Percentiles rank a stretch among this genome's conserved stretches.
phyloP scores from a whole-genome alignment of 1,140 invertebrate genomes.

The Drosophila takahashii region DNA sequence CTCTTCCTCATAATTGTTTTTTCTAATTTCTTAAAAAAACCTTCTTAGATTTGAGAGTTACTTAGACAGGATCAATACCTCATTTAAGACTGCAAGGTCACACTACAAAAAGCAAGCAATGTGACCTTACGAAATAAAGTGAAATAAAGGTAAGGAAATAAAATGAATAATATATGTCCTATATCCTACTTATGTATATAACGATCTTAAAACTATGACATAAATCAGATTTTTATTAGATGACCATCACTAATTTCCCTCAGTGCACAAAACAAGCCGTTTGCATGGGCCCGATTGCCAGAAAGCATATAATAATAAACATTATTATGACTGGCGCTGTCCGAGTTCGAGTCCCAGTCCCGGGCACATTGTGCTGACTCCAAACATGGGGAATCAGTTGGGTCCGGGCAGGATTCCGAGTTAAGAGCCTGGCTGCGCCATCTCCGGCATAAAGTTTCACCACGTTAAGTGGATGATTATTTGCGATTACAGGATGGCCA shows the following conservation, averaged over 20 bases:
- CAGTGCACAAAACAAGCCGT: constrained; percentile 29
- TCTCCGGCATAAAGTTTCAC: constrained; percentile 79
- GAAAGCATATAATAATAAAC: constrained; percentile 76
- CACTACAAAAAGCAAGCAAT: too few relatives aligned
- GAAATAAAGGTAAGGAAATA: too few relatives aligned
- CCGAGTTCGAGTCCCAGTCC: constrained; percentile 33
- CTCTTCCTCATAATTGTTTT: too few relatives aligned
- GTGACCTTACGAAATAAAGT: too few relatives aligned
- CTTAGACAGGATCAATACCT: too few relatives aligned
- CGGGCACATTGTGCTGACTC: constrained; percentile 62
- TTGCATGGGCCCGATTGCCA: constrained; percentile 59
- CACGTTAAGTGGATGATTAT: constrained; percentile 81
- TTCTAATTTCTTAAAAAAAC: too few relatives aligned
- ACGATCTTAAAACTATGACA: too few relatives aligned
- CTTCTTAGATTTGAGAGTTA: too few relatives aligned
- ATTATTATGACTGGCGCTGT: constrained; percentile 71
- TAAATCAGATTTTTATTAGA: neutral
- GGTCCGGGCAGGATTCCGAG: constrained; percentile 21
- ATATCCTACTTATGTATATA: too few relatives aligned
- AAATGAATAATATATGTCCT: too few relatives aligned
- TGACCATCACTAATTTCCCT: neutral
- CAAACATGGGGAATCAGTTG: constrained; percentile 23
- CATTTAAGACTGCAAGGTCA: too few relatives aligned
- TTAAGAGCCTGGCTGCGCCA: constrained; percentile 38
- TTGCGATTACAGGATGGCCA: constrained; percentile 71